Percentiles rank a stretch among this genome's conserved stretches.
These are phyloP conservation scores for Agelastica alni DNA, from an alignment of 2,888 invertebrate genomes.

Conservation along the genomic window DNA sequence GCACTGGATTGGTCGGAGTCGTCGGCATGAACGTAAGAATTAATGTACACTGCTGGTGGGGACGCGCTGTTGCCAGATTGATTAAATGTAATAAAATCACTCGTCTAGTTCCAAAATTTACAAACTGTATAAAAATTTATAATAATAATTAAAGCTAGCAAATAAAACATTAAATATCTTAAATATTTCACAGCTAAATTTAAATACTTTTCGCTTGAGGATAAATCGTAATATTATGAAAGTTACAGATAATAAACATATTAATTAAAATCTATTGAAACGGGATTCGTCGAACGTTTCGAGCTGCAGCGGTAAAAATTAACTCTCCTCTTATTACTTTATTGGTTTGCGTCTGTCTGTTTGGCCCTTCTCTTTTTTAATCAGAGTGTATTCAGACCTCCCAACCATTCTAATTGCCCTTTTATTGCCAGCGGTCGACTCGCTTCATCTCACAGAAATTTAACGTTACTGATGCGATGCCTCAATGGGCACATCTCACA, in stretches of 20 bases:
- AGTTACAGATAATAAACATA: too few species aligned
- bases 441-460: conserved; percentile 54
- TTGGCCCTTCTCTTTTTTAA: conserved; percentile 57
- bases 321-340: conserved; percentile 57
- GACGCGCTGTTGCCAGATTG: too few species aligned
- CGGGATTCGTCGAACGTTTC: conserved; percentile 2
- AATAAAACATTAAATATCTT: too few species aligned
- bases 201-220: not conserved
- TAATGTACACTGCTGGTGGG: too few species aligned
- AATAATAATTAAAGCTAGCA: too few species aligned
- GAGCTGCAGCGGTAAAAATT: conserved; percentile 45
- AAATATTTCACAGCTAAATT: too few species aligned
- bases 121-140: too few species aligned
- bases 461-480: conserved; percentile 54
- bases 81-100: too few species aligned
- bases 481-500: conserved; percentile 41
- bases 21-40: too few species aligned
- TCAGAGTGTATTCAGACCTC: conserved; percentile 56
- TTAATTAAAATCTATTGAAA: conserved; percentile 16
- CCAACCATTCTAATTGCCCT: conserved; percentile 56
- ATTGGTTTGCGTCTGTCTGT: conserved; percentile 57
- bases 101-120: too few species aligned
- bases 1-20: too few species aligned
- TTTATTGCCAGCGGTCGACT: conserved; percentile 54
- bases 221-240: too few species aligned